These are phyloP conservation scores for Rallus limicola DNA, from an alignment of 2,113 vertebrate genomes.

Conservation along the genomic window DNA sequence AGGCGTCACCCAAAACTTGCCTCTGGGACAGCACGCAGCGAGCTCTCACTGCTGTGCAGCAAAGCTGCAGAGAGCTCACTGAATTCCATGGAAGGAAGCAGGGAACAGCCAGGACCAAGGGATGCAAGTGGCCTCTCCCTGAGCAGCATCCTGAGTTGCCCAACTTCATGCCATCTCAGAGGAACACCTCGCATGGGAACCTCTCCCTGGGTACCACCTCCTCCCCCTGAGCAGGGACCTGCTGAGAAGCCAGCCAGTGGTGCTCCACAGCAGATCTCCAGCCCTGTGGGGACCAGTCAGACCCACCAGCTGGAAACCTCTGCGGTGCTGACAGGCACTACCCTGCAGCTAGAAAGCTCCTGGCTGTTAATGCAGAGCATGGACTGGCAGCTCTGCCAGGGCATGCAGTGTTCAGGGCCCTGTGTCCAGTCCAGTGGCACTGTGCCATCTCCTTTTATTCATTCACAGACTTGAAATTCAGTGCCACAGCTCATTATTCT, in stretches of 20 bases:
- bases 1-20: background rate
- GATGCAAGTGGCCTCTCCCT: accelerated
- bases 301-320: background rate
- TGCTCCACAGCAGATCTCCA: background rate
- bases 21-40: background rate
- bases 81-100: background rate
- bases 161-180: background rate
- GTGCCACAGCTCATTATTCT: background rate
- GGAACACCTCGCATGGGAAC: background rate
- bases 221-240: background rate
- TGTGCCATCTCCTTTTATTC: background rate
- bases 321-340: background rate
- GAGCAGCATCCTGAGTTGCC: background rate
- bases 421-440: background rate
- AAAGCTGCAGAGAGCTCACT: background rate
- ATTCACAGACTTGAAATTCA: background rate
- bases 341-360: background rate
- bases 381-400: background rate
- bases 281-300: background rate
- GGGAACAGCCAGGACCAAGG: background rate
- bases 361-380: accelerated
- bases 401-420: background rate
- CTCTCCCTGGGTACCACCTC: background rate
- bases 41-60: background rate
- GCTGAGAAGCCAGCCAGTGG: background rate